Conservation (phyloP, 2,888 invertebrate species). For the Agriopis marginaria region DNA sequence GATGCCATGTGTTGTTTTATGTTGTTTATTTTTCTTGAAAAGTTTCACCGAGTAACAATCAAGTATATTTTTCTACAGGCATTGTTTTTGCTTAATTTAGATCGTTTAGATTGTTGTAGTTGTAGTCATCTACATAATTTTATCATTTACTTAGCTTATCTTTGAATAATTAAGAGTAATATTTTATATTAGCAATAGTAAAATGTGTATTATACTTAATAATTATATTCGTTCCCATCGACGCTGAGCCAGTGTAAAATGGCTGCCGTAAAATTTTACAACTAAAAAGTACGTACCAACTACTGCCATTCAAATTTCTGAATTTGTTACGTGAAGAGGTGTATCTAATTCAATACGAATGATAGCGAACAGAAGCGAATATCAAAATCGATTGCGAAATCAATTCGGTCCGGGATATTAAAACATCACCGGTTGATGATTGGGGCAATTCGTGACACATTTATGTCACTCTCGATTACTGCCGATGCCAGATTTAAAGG, state of each 20-base stretch:
- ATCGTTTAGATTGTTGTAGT: too few species aligned
- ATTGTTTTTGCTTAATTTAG: too few species aligned
- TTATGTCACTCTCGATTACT: conserved; percentile 46
- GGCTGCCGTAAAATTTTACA: not conserved
- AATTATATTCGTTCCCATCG: too few species aligned
- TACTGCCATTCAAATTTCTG: conserved; percentile 16
- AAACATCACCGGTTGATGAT: conserved; percentile 53
- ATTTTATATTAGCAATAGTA: too few species aligned
- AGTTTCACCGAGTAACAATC: too few species aligned
- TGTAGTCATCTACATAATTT: too few species aligned
- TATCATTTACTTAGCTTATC: too few species aligned
- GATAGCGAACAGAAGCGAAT: conserved; percentile 53
- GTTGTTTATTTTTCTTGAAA: too few species aligned
- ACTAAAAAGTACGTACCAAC: conserved; percentile 4
- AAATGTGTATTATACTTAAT: too few species aligned
- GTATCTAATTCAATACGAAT: conserved; percentile 41
- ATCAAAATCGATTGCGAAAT: conserved; percentile 53
- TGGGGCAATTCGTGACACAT: conserved; percentile 54
- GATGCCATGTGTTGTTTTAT: not conserved
- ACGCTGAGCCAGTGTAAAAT: not conserved
- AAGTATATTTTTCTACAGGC: too few species aligned
- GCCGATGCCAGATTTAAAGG: conserved; percentile 40
- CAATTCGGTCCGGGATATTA: conserved; percentile 51
- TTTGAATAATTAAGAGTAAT: too few species aligned
- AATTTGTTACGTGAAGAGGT: conserved; percentile 29